Evolutionary conservation across 2,888 invertebrate species (phyloP).

Genomic region (Oeneis ivallda): DNA sequence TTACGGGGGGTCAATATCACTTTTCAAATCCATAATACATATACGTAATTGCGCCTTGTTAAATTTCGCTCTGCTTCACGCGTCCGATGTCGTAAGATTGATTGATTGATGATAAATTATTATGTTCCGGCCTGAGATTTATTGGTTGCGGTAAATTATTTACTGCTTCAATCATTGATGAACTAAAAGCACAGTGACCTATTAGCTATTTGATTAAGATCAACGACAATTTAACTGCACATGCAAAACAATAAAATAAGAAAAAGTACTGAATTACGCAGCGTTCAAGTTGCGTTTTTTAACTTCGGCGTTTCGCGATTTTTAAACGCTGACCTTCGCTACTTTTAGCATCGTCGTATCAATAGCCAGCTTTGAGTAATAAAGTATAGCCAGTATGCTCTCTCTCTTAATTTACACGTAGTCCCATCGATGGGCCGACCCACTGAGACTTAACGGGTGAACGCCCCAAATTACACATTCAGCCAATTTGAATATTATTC

Average conservation of each 20-base stretch:
- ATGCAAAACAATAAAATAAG: not conserved
- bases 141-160: constrained; percentile 16
- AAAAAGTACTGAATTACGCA: no score
- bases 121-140: constrained; percentile 18
- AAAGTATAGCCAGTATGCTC: no score
- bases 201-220: not conserved
- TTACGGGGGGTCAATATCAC: not conserved
- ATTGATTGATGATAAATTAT: constrained; percentile 15
- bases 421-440: no score
- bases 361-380: no score
- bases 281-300: no score
- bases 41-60: not conserved
- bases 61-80: constrained; percentile 11
- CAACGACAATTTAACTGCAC: not conserved
- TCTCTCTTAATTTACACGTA: no score
- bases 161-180: not conserved
- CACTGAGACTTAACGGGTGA: no score
- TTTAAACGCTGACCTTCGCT: no score
- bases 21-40: not conserved
- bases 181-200: constrained; percentile 7
- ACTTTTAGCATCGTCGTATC: no score
- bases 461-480: no score
- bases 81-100: constrained; percentile 20
- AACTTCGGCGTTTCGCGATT: no score
- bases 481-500: no score